Conservation (phyloP, 2,113 vertebrate species). For the Marcusenius ussheri region DNA sequence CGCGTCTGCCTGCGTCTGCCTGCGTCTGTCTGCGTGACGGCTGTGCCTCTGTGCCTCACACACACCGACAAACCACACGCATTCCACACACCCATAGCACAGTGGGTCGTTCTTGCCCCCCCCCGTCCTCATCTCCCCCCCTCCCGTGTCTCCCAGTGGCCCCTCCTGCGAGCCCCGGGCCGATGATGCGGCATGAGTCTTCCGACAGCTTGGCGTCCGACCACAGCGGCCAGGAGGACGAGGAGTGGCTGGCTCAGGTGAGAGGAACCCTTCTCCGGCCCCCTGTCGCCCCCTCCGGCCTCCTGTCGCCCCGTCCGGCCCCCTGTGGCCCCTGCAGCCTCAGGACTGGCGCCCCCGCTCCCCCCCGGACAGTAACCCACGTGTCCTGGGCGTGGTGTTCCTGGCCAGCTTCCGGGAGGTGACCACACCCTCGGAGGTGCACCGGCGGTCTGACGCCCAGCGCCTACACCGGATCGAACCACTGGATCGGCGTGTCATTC, state of each 20-base stretch:
- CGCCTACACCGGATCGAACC: neutral
- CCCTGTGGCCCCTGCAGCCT: neutral
- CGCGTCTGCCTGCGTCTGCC: no score
- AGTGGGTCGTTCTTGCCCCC: constrained; percentile 12
- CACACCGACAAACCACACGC: neutral
- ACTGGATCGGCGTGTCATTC: neutral
- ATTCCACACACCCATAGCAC: neutral
- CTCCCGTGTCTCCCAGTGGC: constrained; percentile 58
- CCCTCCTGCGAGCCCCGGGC: constrained; percentile 80
- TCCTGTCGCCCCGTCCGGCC: no score
- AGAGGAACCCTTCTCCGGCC: constrained; percentile 7
- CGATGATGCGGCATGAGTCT: constrained; percentile 83
- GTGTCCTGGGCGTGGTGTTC: neutral
- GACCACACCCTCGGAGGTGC: neutral
- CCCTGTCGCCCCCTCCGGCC: no score
- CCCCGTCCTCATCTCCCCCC: neutral
- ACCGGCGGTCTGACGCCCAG: neutral
- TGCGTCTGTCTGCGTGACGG: neutral
- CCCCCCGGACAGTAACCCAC: neutral
- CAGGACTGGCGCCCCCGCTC: neutral
- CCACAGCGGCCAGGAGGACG: constrained; percentile 88
- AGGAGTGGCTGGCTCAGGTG: constrained; percentile 99
- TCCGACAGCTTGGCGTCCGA: constrained; percentile 89
- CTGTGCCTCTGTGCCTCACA: neutral
- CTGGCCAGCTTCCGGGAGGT: neutral